Evolutionary conservation across 2,797 vertebrate genomes (phyloP).

Genomic region (Remorina albescens): DNA sequence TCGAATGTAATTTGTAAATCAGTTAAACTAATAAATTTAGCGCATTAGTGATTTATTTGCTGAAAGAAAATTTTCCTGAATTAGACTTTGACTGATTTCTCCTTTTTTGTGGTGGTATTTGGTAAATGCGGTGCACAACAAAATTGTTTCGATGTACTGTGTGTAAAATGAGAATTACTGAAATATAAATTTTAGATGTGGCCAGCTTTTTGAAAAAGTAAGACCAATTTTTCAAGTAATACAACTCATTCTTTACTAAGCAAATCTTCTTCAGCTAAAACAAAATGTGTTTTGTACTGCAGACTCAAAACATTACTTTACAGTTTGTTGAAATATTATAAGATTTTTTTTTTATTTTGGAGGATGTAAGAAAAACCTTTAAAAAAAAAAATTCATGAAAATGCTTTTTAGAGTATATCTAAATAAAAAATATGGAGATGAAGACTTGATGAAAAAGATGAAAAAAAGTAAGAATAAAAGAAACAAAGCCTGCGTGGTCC

Average conservation of each 20-base stretch:
- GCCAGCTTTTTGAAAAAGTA: background rate
- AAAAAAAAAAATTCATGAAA: too few species aligned
- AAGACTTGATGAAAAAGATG: too few species aligned
- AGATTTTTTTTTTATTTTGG: too few species aligned
- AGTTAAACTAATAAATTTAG: background rate
- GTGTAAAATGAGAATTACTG: background rate
- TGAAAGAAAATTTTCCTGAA: background rate
- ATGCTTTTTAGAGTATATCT: background rate
- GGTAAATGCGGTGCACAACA: background rate
- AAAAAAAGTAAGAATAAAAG: background rate
- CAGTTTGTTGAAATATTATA: background rate
- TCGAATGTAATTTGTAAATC: background rate
- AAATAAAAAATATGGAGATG: background rate
- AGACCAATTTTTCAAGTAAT: background rate
- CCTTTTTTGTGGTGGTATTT: background rate
- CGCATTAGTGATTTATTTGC: background rate
- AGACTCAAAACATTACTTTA: background rate
- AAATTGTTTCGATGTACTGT: background rate
- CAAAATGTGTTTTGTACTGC: background rate
- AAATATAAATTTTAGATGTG: background rate
- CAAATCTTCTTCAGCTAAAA: background rate
- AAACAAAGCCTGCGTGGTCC: background rate
- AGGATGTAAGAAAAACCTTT: too few species aligned
- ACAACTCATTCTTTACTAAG: background rate
- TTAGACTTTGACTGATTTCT: background rate